Conservation (phyloP, 2,888 invertebrate species). For the Torymus aiolomorphi region DNA sequence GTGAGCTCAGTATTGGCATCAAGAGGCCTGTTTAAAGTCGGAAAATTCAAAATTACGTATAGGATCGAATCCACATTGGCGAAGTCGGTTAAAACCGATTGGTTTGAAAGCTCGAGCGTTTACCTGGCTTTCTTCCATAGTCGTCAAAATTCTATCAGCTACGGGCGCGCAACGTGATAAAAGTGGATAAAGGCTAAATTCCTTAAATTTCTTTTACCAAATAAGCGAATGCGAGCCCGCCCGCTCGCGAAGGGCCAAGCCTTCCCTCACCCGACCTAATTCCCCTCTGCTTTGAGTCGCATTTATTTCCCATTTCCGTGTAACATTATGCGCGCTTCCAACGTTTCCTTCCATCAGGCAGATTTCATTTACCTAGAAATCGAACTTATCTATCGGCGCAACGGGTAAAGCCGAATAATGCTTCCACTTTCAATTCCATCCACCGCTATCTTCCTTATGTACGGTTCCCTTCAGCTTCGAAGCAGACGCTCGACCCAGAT, state of each 20-base stretch:
- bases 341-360: constrained; percentile 37
- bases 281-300: constrained; percentile 42
- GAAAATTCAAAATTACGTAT: constrained; percentile 30
- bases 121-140: constrained; percentile 67
- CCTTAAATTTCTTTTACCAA: constrained; percentile 34
- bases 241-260: not conserved
- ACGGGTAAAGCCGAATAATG: constrained; percentile 50
- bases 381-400: constrained; percentile 51
- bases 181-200: constrained; percentile 36
- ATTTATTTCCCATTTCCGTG: constrained; percentile 54
- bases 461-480: constrained; percentile 14
- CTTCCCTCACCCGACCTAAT: constrained; percentile 32
- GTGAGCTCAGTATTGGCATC: constrained; percentile 19
- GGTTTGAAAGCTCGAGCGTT: constrained; percentile 60
- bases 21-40: constrained; percentile 26
- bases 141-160: constrained; percentile 48
- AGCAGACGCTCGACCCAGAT: constrained; percentile 45
- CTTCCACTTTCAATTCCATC: constrained; percentile 46
- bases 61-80: not conserved
- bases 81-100: constrained; percentile 31
- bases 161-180: constrained; percentile 19
- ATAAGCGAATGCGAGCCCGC: not conserved
- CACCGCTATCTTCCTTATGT: constrained; percentile 25
- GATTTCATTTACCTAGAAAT: constrained; percentile 56
- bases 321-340: constrained; percentile 51